phyloP scores from a whole-genome alignment of 2,797 vertebrate species.

The Oreonectes daqikongensis region DNA sequence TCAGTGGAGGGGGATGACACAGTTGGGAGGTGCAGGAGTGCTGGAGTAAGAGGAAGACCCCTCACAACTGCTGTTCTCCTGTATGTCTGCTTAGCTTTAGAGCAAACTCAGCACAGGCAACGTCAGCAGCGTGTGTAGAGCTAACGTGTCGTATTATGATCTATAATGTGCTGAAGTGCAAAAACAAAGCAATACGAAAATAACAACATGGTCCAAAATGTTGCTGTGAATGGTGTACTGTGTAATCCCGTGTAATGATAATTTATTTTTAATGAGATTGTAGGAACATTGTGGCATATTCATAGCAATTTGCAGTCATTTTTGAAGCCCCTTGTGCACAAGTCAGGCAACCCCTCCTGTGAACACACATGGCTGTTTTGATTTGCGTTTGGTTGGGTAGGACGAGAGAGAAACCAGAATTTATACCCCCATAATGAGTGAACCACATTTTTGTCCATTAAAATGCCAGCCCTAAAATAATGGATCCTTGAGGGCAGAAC shows the following conservation, averaged over 20 bases:
- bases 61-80: neutral
- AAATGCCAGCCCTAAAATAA: slow-evolving; percentile 27
- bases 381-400: neutral
- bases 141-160: neutral
- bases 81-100: neutral
- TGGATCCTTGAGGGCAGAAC: slow-evolving; percentile 8
- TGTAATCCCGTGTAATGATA: neutral
- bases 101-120: slow-evolving; percentile 4
- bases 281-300: neutral
- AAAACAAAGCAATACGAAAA: neutral
- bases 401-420: neutral
- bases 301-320: neutral
- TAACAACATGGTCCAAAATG: neutral
- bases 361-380: neutral
- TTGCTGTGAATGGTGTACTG: neutral
- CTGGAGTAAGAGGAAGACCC: neutral
- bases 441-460: slow-evolving; percentile 29
- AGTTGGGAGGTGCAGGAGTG: neutral
- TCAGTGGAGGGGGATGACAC: slow-evolving; percentile 20
- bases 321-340: neutral
- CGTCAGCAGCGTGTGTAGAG: neutral
- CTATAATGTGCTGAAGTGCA: slow-evolving; percentile 1
- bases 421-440: slow-evolving; percentile 22
- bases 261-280: neutral
- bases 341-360: neutral